phyloP scores from a whole-genome alignment of 2,113 vertebrate species.

The Lipotes vexillifer region DNA sequence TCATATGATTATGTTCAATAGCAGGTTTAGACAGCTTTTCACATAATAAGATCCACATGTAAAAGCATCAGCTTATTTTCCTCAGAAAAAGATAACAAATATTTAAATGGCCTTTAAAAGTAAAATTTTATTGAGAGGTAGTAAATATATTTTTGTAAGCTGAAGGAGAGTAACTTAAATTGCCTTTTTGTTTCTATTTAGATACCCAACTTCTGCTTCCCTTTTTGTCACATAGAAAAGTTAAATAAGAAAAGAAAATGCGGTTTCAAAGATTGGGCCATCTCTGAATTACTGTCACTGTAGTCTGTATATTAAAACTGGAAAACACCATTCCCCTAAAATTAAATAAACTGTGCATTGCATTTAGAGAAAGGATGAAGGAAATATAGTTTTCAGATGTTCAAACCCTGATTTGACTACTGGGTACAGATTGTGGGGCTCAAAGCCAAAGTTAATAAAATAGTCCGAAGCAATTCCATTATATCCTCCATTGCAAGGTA shows the following conservation, averaged over 20 bases:
- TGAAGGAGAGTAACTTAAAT: constrained; percentile 60
- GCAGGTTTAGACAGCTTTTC: constrained; percentile 78
- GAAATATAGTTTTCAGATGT: constrained; percentile 37
- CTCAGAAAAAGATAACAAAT: constrained; percentile 79
- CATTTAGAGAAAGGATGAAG: constrained; percentile 28
- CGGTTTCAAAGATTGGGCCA: constrained; percentile 12
- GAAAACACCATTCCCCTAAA: constrained; percentile 27
- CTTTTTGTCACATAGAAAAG: constrained; percentile 49
- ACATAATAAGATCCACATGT: constrained; percentile 83
- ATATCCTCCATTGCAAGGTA: neutral
- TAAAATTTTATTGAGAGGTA: constrained; percentile 65
- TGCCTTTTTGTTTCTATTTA: constrained; percentile 69
- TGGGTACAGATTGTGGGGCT: constrained; percentile 38
- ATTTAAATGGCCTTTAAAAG: constrained; percentile 76
- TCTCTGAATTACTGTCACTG: constrained; percentile 37
- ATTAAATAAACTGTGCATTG: constrained; percentile 48
- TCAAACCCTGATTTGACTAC: constrained; percentile 30
- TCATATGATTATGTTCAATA: constrained; percentile 84
- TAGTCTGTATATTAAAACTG: constrained; percentile 25
- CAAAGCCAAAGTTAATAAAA: constrained; percentile 38
- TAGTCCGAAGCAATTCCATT: neutral
- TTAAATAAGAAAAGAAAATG: constrained; percentile 33
- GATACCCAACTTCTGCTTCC: constrained; percentile 33
- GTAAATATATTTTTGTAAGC: constrained; percentile 68
- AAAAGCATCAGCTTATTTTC: constrained; percentile 77